Evolutionary conservation across 92 coral and sea anemone genomes (phyloP).

Genomic region (Chrysogorgia sp.): DNA sequence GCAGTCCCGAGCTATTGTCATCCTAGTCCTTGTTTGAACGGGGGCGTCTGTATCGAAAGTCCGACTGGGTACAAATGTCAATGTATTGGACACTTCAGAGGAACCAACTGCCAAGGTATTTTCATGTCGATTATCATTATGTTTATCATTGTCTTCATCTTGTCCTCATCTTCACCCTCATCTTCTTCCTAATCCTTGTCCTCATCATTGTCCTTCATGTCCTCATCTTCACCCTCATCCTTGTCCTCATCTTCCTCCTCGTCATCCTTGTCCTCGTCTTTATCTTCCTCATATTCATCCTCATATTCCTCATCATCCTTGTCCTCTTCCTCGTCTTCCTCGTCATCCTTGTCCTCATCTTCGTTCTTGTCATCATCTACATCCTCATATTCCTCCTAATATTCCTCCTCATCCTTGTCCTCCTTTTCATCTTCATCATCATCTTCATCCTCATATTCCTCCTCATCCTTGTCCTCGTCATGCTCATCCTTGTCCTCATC

Average conservation of each 20-base stretch:
- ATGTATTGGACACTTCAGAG: conserved; percentile 90
- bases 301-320: background rate
- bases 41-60: conserved; percentile 80
- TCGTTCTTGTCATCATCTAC: background rate
- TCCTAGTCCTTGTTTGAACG: conserved; percentile 89
- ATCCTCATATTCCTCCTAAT: too few species aligned
- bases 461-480: too few species aligned
- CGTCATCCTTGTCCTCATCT: background rate
- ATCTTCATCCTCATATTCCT: background rate
- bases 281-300: too few species aligned
- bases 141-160: too few species aligned
- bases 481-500: too few species aligned
- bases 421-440: background rate
- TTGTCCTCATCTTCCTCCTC: background rate
- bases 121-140: background rate
- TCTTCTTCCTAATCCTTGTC: background rate
- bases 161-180: too few species aligned
- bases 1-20: conserved; percentile 79
- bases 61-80: conserved; percentile 72
- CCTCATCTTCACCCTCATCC: background rate
- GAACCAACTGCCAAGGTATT: conserved; percentile 84
- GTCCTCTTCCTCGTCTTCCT: background rate
- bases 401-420: background rate
- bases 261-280: too few species aligned
- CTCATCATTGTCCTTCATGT: too few species aligned